Percentiles rank a stretch among this genome's conserved stretches.
These are phyloP conservation scores for Sterrhoptilus dennistouni DNA, from an alignment of 2,113 vertebrate species.

Conservation along the genomic window DNA sequence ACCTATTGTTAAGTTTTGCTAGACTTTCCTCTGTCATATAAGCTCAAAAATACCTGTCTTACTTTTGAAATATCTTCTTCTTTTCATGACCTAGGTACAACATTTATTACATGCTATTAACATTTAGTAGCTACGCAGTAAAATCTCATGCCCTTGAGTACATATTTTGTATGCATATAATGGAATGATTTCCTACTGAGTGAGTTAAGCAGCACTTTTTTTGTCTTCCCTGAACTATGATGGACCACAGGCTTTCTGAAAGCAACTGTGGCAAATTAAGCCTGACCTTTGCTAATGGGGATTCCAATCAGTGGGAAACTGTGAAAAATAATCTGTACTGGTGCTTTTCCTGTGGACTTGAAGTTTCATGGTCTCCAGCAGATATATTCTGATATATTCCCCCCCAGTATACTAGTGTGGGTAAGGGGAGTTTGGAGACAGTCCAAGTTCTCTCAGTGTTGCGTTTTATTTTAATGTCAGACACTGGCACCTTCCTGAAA, in stretches of 20 bases:
- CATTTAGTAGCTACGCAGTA: conserved; percentile 9
- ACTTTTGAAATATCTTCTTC: conserved; percentile 35
- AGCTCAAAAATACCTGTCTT: conserved; percentile 21
- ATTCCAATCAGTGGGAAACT: conserved; percentile 28
- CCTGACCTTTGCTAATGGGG: conserved; percentile 33
- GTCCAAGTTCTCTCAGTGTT: conserved; percentile 17
- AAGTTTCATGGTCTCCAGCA: background rate
- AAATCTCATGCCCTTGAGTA: background rate
- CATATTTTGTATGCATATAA: conserved; percentile 16
- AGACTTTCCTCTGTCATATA: conserved; percentile 26
- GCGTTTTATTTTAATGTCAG: conserved; percentile 17
- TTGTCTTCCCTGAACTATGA: background rate
- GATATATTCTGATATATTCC: background rate
- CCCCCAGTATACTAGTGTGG: background rate
- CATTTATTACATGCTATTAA: conserved; percentile 33
- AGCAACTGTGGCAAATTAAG: conserved; percentile 40
- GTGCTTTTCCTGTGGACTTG: background rate
- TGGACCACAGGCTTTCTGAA: background rate
- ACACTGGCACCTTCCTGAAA: background rate
- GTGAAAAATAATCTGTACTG: background rate
- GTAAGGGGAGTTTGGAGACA: background rate
- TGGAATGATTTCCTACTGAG: conserved; percentile 22
- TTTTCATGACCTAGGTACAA: conserved; percentile 10
- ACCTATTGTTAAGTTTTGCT: conserved; percentile 34
- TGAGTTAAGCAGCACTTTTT: background rate